Percentiles rank a stretch among this genome's conserved stretches.
These are phyloP conservation scores for Zoanthus sociatus DNA, from an alignment of 92 coral and sea anemone genomes.

Conservation along the genomic window DNA sequence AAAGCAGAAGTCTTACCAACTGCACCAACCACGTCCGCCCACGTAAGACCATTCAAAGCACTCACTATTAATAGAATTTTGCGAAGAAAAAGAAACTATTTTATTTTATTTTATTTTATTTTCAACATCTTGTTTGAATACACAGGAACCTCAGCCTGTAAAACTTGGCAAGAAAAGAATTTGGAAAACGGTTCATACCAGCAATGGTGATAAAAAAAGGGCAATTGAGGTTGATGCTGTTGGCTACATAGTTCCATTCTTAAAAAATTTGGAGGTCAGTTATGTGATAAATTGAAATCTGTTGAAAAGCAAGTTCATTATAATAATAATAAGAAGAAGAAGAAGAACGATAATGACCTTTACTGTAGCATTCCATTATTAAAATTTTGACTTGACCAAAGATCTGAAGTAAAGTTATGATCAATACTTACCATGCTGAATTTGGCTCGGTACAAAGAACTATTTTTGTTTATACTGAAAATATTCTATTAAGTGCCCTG, in stretches of 20 bases:
- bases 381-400: too few relatives aligned
- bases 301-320: too few relatives aligned
- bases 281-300: conserved; percentile 13
- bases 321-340: too few relatives aligned
- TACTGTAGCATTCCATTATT: too few relatives aligned
- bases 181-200: conserved; percentile 43
- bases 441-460: too few relatives aligned
- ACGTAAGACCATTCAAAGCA: not conserved
- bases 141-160: conserved; percentile 42
- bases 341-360: not conserved
- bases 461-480: too few relatives aligned
- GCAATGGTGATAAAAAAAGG: conserved; percentile 35
- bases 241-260: conserved; percentile 45
- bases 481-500: too few relatives aligned
- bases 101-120: conserved; percentile 13
- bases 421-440: too few relatives aligned
- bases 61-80: conserved; percentile 23
- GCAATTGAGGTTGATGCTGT: conserved; percentile 34
- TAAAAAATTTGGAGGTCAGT: conserved; percentile 42
- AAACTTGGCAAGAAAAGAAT: conserved; percentile 50
- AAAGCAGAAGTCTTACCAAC: too few relatives aligned
- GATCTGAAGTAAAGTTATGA: too few relatives aligned
- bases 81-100: conserved; percentile 13
- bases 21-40: too few relatives aligned
- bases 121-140: conserved; percentile 26